A percentile compares a stretch with the other conserved stretches of the same genome.
These are phyloP conservation scores for Trissolcus japonicus DNA, from an alignment of 2,888 invertebrate species.

Conservation along the genomic window DNA sequence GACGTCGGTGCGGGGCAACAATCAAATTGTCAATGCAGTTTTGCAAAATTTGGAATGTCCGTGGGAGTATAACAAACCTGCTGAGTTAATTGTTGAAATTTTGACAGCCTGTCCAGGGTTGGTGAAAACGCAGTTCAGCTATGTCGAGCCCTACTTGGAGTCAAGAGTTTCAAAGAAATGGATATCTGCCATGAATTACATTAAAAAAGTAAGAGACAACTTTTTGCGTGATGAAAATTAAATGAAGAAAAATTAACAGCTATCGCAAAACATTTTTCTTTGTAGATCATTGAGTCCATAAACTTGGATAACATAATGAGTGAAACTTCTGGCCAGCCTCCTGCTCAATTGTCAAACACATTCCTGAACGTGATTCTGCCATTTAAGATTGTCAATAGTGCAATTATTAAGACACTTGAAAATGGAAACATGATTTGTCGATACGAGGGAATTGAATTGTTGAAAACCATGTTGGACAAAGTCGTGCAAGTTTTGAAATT, in stretches of 20 bases:
- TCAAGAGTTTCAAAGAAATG: slow-evolving; percentile 76
- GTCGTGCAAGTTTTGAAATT: slow-evolving; percentile 69
- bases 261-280: slow-evolving; percentile 17
- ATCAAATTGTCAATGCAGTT: slow-evolving; percentile 81
- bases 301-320: slow-evolving; percentile 74
- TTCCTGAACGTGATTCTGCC: slow-evolving; percentile 78
- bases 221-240: not conserved
- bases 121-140: slow-evolving; percentile 80
- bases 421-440: slow-evolving; percentile 67
- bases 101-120: slow-evolving; percentile 85
- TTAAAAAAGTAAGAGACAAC: slow-evolving; percentile 60
- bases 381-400: slow-evolving; percentile 76
- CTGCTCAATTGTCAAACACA: slow-evolving; percentile 78
- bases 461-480: slow-evolving; percentile 76
- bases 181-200: slow-evolving; percentile 69
- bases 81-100: slow-evolving; percentile 81
- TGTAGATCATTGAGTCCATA: slow-evolving; percentile 67
- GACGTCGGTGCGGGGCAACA: slow-evolving; percentile 78
- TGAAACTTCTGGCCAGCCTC: slow-evolving; percentile 76
- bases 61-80: slow-evolving; percentile 82
- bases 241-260: not conserved
- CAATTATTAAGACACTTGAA: slow-evolving; percentile 64
- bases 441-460: slow-evolving; percentile 70
- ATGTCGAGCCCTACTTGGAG: slow-evolving; percentile 80
- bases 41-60: slow-evolving; percentile 82